Percentiles rank a stretch among this genome's conserved stretches.
Conservation (phyloP, 2,888 invertebrate species). For the Elysia crispata region DNA sequence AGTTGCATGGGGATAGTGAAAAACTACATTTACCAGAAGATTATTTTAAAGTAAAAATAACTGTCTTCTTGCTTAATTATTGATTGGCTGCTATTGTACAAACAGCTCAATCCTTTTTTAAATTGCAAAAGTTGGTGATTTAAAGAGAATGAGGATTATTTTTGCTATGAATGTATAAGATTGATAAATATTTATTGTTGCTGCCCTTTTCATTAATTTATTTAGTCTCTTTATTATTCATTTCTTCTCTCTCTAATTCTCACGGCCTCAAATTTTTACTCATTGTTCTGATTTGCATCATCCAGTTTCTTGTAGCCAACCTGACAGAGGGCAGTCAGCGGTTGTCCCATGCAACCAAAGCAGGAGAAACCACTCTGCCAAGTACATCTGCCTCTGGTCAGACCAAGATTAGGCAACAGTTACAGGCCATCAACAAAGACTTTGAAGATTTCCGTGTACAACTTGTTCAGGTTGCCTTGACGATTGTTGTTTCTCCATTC, state of each 20-base stretch:
- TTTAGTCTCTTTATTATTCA: too few relatives aligned
- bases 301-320: conserved; percentile 62
- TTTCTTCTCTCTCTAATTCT: too few relatives aligned
- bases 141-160: too few relatives aligned
- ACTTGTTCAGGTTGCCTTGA: conserved; percentile 58
- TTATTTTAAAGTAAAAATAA: too few relatives aligned
- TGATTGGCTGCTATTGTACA: too few relatives aligned
- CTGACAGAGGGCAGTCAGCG: conserved; percentile 68
- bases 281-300: not conserved
- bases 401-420: conserved; percentile 71
- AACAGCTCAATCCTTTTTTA: too few relatives aligned
- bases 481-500: too few relatives aligned
- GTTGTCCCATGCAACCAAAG: conserved; percentile 65
- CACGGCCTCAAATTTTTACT: too few relatives aligned
- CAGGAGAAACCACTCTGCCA: conserved; percentile 69
- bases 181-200: not conserved
- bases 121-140: too few relatives aligned
- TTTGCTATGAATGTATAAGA: not conserved
- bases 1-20: too few relatives aligned
- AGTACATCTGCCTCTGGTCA: conserved; percentile 72
- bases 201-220: not conserved
- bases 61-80: too few relatives aligned
- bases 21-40: too few relatives aligned
- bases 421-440: conserved; percentile 68
- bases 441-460: conserved; percentile 69